Evolutionary conservation across 1,140 invertebrate species (phyloP).

Genomic region (Magallana angulata): DNA sequence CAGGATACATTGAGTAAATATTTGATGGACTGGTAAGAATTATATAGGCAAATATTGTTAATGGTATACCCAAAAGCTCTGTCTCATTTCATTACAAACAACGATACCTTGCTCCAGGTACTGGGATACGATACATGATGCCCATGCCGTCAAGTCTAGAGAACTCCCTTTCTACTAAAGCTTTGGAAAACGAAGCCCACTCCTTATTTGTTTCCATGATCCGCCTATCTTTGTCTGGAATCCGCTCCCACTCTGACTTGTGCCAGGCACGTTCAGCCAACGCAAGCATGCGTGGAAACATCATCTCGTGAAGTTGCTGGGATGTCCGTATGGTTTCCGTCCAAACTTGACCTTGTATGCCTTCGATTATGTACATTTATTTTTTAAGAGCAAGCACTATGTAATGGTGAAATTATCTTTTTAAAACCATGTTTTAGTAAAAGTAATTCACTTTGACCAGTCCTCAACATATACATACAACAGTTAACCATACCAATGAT

Average conservation of each 20-base stretch:
- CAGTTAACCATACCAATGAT: slow-evolving; percentile 39
- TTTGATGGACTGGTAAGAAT: not conserved
- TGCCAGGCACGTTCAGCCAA: slow-evolving; percentile 76
- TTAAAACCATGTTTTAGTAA: not conserved
- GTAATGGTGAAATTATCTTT: not conserved
- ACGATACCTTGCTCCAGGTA: slow-evolving; percentile 69
- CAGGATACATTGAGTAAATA: not conserved
- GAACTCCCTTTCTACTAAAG: slow-evolving; percentile 68
- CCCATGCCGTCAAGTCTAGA: slow-evolving; percentile 60
- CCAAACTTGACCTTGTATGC: slow-evolving; percentile 73
- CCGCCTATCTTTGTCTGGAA: slow-evolving; percentile 21
- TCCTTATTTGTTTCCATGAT: slow-evolving; percentile 47
- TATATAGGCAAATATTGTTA: not conserved
- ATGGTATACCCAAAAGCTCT: not conserved
- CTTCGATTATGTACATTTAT: slow-evolving; percentile 43
- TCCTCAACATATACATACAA: not conserved
- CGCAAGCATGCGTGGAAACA: slow-evolving; percentile 72
- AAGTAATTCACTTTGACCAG: not conserved
- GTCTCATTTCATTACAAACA: not conserved
- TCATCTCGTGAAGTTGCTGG: slow-evolving; percentile 68
- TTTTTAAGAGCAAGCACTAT: too few species aligned
- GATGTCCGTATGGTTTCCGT: slow-evolving; percentile 68
- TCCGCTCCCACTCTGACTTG: slow-evolving; percentile 68
- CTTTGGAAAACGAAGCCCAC: slow-evolving; percentile 66
- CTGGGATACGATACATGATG: slow-evolving; percentile 65